Base-by-base conservation (phyloP, 92 coral and sea anemone species). In the Zoanthus solanderi region DNA sequence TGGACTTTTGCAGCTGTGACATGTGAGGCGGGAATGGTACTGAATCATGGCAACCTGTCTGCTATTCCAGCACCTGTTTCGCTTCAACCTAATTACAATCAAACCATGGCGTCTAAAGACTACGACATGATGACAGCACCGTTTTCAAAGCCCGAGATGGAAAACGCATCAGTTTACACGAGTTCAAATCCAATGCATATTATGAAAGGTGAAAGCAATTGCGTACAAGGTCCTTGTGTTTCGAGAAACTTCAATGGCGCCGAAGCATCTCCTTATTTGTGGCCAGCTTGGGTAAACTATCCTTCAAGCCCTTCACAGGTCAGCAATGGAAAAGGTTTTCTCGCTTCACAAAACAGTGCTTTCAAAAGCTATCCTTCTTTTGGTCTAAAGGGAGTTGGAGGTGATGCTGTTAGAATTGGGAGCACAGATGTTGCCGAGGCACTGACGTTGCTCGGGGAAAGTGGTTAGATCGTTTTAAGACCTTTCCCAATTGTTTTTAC, bases 301-400 rank as follows among this genome's bases (percentile, higher is more conserved):
- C 63, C 66, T 53, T 30, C 82, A 30, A 30, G 58, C 65, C 16
- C 46, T 8, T 7, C 17, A 23, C 82, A 77, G 0, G 5, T 10
- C 9, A 69, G 29, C 7, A 69, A 69, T 53, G 67, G 67, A 52
- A 77, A 31, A 47, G 63, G 60, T 47, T 81, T 66, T 31, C 13
- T 46, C 56, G 74, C 71, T 45, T 81, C 85, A 23, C 85, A 81
- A 57, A 81, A 81, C 85, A 66, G 75, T 30, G 85, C 85, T 29
- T 81, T 81, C 63, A 65, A 65, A 29, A 66, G 31, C 60, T 81
- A 67, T 65, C 45, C 32, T 44, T 23, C 85, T 6, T 66, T 52
- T 47, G 11, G 45, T 23, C 60, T 42, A 29, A 52, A n/a, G 9
- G 72, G 32, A 65, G 75, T 47, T 81, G 44, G 63, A 17, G 30